Conservation (phyloP, 2,113 vertebrate genomes). For the Sorex araneus region DNA sequence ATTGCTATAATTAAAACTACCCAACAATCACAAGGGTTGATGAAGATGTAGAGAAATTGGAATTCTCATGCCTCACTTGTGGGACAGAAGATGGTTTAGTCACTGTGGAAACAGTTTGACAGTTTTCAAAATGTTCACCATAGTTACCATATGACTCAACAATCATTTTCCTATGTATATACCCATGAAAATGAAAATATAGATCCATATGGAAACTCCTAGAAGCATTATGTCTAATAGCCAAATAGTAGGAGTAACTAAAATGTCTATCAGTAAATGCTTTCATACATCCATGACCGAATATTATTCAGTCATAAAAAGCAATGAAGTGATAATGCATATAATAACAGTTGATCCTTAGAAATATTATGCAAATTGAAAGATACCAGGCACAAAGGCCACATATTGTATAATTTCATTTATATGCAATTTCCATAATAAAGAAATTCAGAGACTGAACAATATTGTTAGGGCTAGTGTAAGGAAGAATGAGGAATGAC, state of each 20-base stretch:
- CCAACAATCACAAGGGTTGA: not conserved
- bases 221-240: not conserved
- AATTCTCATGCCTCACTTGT: not conserved
- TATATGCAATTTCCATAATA: too few species aligned
- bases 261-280: not conserved
- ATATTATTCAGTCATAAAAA: slow-evolving; percentile 14
- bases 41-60: not conserved
- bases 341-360: not conserved
- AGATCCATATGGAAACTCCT: not conserved
- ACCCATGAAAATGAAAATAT: slow-evolving; percentile 31
- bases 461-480: not conserved
- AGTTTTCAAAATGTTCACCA: not conserved
- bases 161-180: not conserved
- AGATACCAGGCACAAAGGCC: not conserved
- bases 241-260: not conserved
- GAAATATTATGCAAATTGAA: not conserved
- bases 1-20: not conserved
- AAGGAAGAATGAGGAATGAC: not conserved
- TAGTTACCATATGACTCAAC: not conserved
- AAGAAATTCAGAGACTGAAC: not conserved
- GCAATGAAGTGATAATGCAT: not conserved
- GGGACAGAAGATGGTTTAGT: not conserved
- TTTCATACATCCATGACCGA: not conserved
- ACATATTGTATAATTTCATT: not conserved
- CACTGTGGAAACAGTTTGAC: not conserved